These are phyloP conservation scores for Acrossocheilus wenchowensis DNA, from an alignment of 2,797 vertebrate species.

Conservation along the genomic window DNA sequence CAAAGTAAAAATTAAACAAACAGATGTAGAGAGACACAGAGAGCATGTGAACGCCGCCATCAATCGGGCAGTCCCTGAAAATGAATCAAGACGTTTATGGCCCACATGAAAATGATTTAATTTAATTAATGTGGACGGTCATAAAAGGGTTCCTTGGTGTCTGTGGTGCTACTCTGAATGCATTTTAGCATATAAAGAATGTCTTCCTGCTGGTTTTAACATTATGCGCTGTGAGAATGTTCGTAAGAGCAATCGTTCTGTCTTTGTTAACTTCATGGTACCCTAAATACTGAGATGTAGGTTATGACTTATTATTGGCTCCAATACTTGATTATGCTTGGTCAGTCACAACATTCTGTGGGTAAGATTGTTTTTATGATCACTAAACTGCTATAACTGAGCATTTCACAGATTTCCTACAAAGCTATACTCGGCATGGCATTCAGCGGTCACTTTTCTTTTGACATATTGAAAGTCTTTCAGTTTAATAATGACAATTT, in stretches of 20 bases:
- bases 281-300: background rate
- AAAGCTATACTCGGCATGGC: background rate
- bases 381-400: background rate
- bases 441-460: background rate
- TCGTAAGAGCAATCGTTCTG: background rate
- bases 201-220: background rate
- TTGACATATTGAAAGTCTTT: background rate
- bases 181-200: constrained; percentile 1
- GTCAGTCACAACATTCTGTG: background rate
- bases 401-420: background rate
- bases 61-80: constrained; percentile 28
- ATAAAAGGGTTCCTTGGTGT: constrained; percentile 31
- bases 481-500: background rate
- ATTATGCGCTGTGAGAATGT: background rate
- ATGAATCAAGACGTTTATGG: constrained; percentile 31
- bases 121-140: constrained; percentile 41
- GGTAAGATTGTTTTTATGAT: background rate
- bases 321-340: background rate
- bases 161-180: constrained; percentile 23
- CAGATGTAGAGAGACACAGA: constrained; percentile 56
- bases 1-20: constrained; percentile 50
- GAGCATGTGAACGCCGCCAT: constrained; percentile 38
- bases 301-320: background rate
- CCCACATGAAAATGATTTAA: constrained; percentile 43
- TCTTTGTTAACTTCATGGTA: background rate